Evolutionary conservation across 2,113 vertebrate genomes (phyloP).

Genomic region (Brachyhypopomus occidentalis): DNA sequence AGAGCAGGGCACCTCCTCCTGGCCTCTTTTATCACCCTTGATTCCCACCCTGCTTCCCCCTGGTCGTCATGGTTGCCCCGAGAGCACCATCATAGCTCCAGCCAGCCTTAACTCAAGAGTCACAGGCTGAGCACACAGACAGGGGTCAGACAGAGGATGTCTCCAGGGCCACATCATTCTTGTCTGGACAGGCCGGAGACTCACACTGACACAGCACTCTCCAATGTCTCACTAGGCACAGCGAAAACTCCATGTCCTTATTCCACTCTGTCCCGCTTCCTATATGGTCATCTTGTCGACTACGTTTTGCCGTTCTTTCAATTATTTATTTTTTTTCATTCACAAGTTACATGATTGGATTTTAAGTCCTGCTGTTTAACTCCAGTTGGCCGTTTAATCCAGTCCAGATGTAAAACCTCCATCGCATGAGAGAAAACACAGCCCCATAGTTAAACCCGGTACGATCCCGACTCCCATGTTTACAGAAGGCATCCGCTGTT

Average conservation of each 20-base stretch:
- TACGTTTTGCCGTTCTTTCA: neutral
- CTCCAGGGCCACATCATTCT: constrained; percentile 41
- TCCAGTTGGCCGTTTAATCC: neutral
- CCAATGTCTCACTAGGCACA: constrained; percentile 17
- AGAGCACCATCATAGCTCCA: constrained; percentile 41
- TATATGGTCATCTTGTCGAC: neutral
- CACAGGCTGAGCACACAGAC: constrained; percentile 29
- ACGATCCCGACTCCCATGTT: constrained; percentile 1
- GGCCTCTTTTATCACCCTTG: constrained; percentile 45
- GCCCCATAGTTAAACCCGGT: constrained; percentile 1
- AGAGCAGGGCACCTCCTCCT: constrained; percentile 10
- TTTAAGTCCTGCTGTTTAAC: neutral
- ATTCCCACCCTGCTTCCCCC: constrained; percentile 39
- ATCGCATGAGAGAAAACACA: neutral
- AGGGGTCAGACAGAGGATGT: constrained; percentile 27
- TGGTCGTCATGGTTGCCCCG: constrained; percentile 30
- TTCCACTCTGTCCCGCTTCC: neutral
- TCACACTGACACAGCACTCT: constrained; percentile 39
- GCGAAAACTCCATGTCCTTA: neutral
- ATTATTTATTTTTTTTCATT: neutral
- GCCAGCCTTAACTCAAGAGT: constrained; percentile 48
- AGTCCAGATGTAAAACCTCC: constrained; percentile 8
- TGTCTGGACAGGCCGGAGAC: constrained; percentile 38
- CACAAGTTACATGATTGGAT: neutral
- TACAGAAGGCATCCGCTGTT: constrained; percentile 3